Conservation (phyloP, 2,888 invertebrate genomes). For the Cerastis leucographa region DNA sequence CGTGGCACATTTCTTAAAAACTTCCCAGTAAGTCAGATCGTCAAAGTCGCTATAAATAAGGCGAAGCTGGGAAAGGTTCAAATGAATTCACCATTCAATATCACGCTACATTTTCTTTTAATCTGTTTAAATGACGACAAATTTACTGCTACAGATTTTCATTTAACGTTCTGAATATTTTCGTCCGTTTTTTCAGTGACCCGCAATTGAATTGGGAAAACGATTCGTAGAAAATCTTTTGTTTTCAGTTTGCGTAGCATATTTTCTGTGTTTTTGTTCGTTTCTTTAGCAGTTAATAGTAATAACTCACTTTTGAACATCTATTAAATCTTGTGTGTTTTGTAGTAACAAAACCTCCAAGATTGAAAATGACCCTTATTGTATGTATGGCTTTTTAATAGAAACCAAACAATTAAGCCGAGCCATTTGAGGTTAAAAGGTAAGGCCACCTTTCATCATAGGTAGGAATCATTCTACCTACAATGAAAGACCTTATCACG, state of each 20-base stretch:
- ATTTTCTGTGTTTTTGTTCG: neutral
- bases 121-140: slow-evolving; percentile 88
- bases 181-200: slow-evolving; percentile 71
- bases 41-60: slow-evolving; percentile 84
- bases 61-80: slow-evolving; percentile 77
- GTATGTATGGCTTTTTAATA: neutral
- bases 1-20: slow-evolving; percentile 14
- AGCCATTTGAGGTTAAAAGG: neutral
- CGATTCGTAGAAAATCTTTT: slow-evolving; percentile 10
- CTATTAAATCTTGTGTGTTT: neutral
- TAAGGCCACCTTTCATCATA: neutral
- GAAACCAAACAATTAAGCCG: neutral
- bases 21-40: slow-evolving; percentile 73
- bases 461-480: too few species aligned
- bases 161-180: slow-evolving; percentile 80
- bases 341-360: neutral
- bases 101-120: slow-evolving; percentile 89
- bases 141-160: slow-evolving; percentile 87
- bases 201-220: slow-evolving; percentile 32
- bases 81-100: slow-evolving; percentile 87
- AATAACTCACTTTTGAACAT: neutral
- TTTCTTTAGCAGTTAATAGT: neutral
- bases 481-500: too few species aligned
- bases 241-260: slow-evolving; percentile 10
- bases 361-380: neutral